Conservation (phyloP, 2,888 invertebrate species). For the Lepidocyrtoides sp. region DNA sequence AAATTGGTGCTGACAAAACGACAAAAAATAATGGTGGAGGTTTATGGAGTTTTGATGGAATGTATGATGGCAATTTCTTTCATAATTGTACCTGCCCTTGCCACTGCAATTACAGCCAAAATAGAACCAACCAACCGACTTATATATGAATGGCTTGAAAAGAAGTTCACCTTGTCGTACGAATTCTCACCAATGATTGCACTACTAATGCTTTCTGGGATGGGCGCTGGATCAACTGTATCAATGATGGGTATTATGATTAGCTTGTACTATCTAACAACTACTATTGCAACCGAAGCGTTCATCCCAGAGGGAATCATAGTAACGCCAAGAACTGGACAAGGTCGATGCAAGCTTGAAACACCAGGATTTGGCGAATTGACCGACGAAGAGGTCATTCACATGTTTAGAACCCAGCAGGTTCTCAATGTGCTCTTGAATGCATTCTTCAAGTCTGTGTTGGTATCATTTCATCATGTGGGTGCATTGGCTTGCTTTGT, state of each 20-base stretch:
- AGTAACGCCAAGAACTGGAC: background rate
- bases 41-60: too few species aligned
- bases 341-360: background rate
- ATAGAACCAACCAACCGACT: constrained; percentile 14
- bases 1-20: background rate
- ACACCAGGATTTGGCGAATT: background rate
- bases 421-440: constrained; percentile 7
- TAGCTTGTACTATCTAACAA: background rate
- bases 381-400: background rate
- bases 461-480: constrained; percentile 31
- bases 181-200: background rate
- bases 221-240: background rate
- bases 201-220: background rate
- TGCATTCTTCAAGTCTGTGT: background rate
- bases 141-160: constrained; percentile 13
- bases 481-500: background rate
- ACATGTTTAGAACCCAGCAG: constrained; percentile 14
- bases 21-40: background rate
- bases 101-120: background rate
- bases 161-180: background rate
- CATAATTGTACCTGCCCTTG: background rate
- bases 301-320: background rate
- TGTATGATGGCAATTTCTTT: background rate
- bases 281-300: background rate
- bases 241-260: background rate